Conservation (phyloP, 2,113 vertebrate species). For the Ophthalmotilapia sp. region DNA sequence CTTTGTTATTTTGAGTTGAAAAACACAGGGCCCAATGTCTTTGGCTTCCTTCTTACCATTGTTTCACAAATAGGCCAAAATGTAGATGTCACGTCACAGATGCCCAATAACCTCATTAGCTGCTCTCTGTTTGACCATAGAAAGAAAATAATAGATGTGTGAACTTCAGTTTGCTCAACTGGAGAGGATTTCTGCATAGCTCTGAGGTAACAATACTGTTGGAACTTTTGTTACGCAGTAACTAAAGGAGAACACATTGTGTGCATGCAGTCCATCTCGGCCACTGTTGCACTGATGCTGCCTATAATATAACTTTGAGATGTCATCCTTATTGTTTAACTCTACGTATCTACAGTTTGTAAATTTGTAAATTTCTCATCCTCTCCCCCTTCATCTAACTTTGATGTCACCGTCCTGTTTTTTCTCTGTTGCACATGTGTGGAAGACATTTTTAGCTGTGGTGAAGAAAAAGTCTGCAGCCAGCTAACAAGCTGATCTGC, state of each 20-base stretch:
- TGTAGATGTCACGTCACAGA: constrained; percentile 81
- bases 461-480: neutral
- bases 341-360: neutral
- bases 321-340: neutral
- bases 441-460: neutral
- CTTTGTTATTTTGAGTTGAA: constrained; percentile 67
- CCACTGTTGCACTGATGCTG: neutral
- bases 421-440: neutral
- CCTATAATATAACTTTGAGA: neutral
- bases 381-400: neutral
- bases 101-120: constrained; percentile 75
- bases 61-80: constrained; percentile 78
- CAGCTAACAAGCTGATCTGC: constrained; percentile 40
- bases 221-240: neutral
- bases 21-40: constrained; percentile 67
- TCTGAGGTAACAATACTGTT: neutral
- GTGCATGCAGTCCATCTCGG: neutral
- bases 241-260: neutral
- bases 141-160: constrained; percentile 22
- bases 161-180: constrained; percentile 37
- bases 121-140: constrained; percentile 48
- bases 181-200: neutral
- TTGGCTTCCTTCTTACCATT: constrained; percentile 75
- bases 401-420: neutral
- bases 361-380: neutral